Percentiles rank a stretch among this genome's conserved stretches.
Conservation (phyloP, 2,888 invertebrate genomes). For the Eupithecia subumbrata region DNA sequence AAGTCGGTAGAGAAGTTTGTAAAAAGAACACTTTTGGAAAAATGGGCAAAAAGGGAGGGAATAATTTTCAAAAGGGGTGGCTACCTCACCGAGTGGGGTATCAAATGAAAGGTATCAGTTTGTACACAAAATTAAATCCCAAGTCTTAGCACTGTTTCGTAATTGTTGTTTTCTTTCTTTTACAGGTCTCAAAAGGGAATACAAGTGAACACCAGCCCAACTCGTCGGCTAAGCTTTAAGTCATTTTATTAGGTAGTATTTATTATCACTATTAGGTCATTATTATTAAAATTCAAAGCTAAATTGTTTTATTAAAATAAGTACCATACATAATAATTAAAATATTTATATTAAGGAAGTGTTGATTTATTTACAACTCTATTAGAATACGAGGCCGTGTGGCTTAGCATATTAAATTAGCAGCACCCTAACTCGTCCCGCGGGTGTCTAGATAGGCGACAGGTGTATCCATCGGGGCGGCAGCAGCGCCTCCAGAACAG, state of each 20-base stretch:
- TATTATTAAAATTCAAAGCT: background rate
- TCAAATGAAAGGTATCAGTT: too few species aligned
- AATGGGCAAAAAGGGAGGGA: too few species aligned
- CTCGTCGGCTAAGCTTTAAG: background rate
- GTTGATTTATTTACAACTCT: background rate
- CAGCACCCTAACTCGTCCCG: too few species aligned
- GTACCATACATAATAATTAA: background rate
- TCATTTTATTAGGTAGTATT: background rate
- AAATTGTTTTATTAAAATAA: background rate
- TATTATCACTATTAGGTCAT: background rate
- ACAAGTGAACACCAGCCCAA: background rate
- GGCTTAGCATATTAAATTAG: too few species aligned
- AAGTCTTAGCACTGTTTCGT: background rate
- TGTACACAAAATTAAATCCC: too few species aligned
- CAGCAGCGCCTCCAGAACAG: too few species aligned
- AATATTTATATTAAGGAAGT: background rate
- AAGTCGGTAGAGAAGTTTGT: too few species aligned
- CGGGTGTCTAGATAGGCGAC: too few species aligned
- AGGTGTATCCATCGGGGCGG: too few species aligned
- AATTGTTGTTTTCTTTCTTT: background rate
- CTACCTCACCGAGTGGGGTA: too few species aligned
- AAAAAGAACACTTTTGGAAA: too few species aligned
- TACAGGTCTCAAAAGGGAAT: background rate
- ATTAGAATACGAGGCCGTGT: background rate
- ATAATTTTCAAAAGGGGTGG: too few species aligned